Evolutionary conservation across 1,140 invertebrate species (phyloP).

Genomic region (Mylabris phalerata): DNA sequence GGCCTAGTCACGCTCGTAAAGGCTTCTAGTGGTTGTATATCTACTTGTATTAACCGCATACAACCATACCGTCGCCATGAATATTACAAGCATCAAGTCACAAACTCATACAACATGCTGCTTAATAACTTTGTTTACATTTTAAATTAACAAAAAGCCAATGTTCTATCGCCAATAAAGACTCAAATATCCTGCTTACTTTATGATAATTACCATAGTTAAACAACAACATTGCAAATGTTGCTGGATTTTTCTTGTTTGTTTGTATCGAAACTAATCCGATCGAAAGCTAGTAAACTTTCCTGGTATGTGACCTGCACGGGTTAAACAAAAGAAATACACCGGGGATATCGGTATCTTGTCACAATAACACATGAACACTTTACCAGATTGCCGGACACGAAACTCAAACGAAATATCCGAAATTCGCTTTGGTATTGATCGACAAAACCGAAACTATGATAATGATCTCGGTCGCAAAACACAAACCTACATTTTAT

Average conservation of each 20-base stretch:
- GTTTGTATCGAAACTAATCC: too few relatives aligned
- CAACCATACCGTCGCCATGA: slow-evolving; percentile 15
- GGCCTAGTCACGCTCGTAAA: slow-evolving; percentile 25
- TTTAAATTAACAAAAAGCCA: slow-evolving; percentile 19
- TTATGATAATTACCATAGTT: too few relatives aligned
- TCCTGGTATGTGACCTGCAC: slow-evolving; percentile 7
- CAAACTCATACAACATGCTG: slow-evolving; percentile 13
- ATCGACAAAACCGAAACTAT: too few relatives aligned
- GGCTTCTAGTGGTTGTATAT: slow-evolving; percentile 15
- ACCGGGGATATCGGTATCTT: slow-evolving; percentile 7
- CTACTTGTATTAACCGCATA: slow-evolving; percentile 13
- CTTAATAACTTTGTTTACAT: slow-evolving; percentile 20
- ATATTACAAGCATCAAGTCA: slow-evolving; percentile 25
- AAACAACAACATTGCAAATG: not conserved
- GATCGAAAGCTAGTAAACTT: slow-evolving; percentile 3
- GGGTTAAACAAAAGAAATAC: not conserved
- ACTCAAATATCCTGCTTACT: too few relatives aligned
- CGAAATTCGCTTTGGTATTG: too few relatives aligned
- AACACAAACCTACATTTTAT: not conserved
- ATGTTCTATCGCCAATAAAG: not conserved
- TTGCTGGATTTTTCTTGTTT: too few relatives aligned
- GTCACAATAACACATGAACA: slow-evolving; percentile 13
- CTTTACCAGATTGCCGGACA: slow-evolving; percentile 6
- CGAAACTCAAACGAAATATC: too few relatives aligned
- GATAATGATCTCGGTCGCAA: too few relatives aligned